Conservation (phyloP, 2,113 vertebrate species). For the zebrafish (Danio rerio) region DNA sequence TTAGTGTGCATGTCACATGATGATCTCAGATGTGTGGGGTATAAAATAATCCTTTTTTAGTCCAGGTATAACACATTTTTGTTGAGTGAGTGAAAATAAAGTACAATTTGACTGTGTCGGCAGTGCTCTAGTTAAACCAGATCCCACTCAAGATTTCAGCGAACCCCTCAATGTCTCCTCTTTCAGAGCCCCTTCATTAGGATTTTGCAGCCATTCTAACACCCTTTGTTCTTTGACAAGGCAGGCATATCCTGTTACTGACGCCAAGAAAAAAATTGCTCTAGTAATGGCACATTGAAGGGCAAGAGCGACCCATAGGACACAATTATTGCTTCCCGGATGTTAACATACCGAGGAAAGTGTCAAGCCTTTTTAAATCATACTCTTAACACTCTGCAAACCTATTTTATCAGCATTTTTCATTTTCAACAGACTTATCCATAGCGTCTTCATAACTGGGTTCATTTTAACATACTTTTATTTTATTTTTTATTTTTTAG, state of each 20-base stretch:
- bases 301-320: constrained; percentile 54
- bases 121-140: constrained; percentile 24
- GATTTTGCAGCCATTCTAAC: constrained; percentile 58
- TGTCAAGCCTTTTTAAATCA: constrained; percentile 59
- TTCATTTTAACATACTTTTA: constrained; percentile 16
- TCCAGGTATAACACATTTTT: not conserved
- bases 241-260: constrained; percentile 58
- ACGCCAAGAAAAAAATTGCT: constrained; percentile 54
- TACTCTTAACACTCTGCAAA: constrained; percentile 45
- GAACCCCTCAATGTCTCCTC: constrained; percentile 43
- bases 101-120: constrained; percentile 32
- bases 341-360: constrained; percentile 58
- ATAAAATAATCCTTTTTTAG: not conserved
- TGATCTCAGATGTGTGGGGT: not conserved
- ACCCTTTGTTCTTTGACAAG: constrained; percentile 56
- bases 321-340: constrained; percentile 62
- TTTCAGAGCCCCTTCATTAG: constrained; percentile 57
- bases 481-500: not conserved
- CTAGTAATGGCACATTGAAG: constrained; percentile 49
- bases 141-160: constrained; percentile 33
- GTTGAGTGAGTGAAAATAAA: not conserved
- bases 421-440: not conserved
- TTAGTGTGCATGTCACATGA: not conserved
- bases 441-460: constrained; percentile 15
- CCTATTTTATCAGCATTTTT: constrained; percentile 37